Percentiles rank a stretch among this genome's conserved stretches.
Conservation (phyloP, 2,113 vertebrate species). For the Neolamprologus tretocephalus region DNA sequence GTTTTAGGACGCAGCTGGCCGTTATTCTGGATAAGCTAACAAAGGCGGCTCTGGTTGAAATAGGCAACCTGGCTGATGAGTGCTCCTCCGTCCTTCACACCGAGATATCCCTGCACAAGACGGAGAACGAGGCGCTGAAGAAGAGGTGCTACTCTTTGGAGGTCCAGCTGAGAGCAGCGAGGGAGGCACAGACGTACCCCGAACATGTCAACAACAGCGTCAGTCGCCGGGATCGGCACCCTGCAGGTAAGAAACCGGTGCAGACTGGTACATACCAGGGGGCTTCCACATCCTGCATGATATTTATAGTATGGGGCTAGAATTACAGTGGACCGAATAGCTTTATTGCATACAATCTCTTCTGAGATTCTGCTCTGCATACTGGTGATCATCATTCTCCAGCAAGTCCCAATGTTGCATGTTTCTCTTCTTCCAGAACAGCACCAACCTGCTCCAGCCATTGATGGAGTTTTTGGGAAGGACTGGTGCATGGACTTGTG, state of each 20-base stretch:
- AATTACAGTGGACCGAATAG: background rate
- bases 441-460: slow-evolving; percentile 45
- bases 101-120: slow-evolving; percentile 69
- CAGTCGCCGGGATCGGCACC: slow-evolving; percentile 4
- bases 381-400: background rate
- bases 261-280: background rate
- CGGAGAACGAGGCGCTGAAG: slow-evolving; percentile 71
- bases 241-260: slow-evolving; percentile 17
- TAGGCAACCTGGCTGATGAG: slow-evolving; percentile 68
- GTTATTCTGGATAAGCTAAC: slow-evolving; percentile 67
- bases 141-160: slow-evolving; percentile 67
- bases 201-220: slow-evolving; percentile 14
- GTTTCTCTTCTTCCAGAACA: slow-evolving; percentile 26
- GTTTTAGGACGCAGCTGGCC: slow-evolving; percentile 66
- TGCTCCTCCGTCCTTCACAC: slow-evolving; percentile 63
- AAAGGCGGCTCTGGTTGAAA: slow-evolving; percentile 65
- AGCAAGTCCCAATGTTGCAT: background rate
- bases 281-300: background rate
- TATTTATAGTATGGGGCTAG: background rate
- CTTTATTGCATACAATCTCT: background rate
- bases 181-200: slow-evolving; percentile 39
- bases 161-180: slow-evolving; percentile 65
- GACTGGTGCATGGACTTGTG: slow-evolving; percentile 76
- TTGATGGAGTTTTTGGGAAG: slow-evolving; percentile 70
- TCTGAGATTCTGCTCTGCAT: background rate